A percentile compares a stretch with the other conserved stretches of the same genome.
Evolutionary conservation across 2,113 vertebrate genomes (phyloP).

Genomic region (Nannospalax galili): DNA sequence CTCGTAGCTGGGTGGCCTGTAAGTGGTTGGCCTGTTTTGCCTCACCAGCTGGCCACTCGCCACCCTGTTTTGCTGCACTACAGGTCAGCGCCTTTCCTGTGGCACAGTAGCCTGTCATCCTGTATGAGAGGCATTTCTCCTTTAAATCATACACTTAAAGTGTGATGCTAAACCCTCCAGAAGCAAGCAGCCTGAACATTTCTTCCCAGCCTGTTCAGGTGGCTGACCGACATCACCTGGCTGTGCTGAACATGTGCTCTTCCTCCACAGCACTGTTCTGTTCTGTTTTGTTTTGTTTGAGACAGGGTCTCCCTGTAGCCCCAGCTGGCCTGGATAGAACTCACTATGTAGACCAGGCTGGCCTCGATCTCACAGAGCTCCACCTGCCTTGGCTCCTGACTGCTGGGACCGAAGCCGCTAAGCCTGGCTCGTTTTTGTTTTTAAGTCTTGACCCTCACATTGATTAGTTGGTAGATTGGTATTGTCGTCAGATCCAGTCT

Average conservation of each 20-base stretch:
- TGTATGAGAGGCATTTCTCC: neutral
- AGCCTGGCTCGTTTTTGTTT: neutral
- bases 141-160: neutral
- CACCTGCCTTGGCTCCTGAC: no score
- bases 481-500: neutral
- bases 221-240: no score
- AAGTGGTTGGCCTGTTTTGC: rapidly evolving
- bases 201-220: neutral
- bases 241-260: rapidly evolving
- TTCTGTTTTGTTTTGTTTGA: neutral
- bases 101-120: neutral
- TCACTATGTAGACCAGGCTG: no score
- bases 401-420: no score
- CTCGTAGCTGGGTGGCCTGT: neutral
- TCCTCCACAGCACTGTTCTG: neutral
- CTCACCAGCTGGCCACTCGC: neutral
- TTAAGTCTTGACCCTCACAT: neutral
- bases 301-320: no score
- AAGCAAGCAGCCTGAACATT: neutral
- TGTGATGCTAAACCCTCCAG: neutral
- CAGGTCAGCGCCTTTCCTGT: neutral
- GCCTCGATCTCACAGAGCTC: no score
- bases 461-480: neutral
- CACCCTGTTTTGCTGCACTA: rapidly evolving
- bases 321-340: no score